These are phyloP conservation scores for Odontomyia ornata DNA, from an alignment of 2,888 invertebrate species.

Conservation along the genomic window DNA sequence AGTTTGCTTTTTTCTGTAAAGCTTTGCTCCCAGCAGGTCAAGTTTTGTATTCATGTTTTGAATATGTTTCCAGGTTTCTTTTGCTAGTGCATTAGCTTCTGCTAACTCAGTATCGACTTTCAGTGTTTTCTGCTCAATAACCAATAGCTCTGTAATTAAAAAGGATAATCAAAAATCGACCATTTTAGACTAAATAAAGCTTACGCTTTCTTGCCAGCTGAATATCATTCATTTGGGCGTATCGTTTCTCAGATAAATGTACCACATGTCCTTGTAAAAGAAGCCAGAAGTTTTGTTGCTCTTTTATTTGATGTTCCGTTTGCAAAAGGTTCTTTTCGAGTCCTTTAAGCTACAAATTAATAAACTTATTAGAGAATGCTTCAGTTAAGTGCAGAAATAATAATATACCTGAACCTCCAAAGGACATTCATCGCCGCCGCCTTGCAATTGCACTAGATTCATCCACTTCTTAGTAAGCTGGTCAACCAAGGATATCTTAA, in stretches of 20 bases:
- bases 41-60: constrained; percentile 71
- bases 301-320: constrained; percentile 70
- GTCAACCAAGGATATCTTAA: constrained; percentile 67
- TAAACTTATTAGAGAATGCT: not conserved
- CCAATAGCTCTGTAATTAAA: constrained; percentile 57
- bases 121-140: constrained; percentile 79
- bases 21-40: constrained; percentile 68
- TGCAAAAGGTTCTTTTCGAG: constrained; percentile 73
- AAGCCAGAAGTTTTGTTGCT: constrained; percentile 78
- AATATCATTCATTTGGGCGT: constrained; percentile 73
- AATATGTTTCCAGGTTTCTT: constrained; percentile 69
- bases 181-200: constrained; percentile 52
- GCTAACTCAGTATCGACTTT: constrained; percentile 74
- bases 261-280: constrained; percentile 79
- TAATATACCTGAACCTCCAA: constrained; percentile 52
- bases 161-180: constrained; percentile 39
- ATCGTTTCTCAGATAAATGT: constrained; percentile 73
- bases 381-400: not conserved
- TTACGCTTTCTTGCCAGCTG: constrained; percentile 77
- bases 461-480: constrained; percentile 67
- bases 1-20: constrained; percentile 67
- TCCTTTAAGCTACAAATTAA: constrained; percentile 67
- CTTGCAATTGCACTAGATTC: constrained; percentile 64
- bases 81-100: constrained; percentile 67
- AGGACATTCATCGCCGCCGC: constrained; percentile 60